Evolutionary conservation across 2,113 vertebrate genomes (phyloP), one percentile per base, ranked within the genome.

Genomic region (Poeciliopsis retropinna): DNA sequence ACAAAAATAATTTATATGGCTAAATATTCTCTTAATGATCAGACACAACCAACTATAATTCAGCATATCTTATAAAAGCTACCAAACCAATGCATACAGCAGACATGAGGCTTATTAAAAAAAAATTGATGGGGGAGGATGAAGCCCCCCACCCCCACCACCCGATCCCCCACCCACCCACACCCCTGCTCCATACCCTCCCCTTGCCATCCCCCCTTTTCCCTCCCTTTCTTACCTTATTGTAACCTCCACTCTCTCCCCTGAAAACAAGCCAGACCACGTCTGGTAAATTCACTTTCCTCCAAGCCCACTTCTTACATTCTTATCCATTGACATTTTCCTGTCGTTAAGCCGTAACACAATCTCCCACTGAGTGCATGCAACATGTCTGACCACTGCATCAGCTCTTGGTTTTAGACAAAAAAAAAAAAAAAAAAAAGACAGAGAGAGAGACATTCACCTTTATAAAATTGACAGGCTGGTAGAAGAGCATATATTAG

Each of bases 261-360:
- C 82, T 89, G 90, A 92, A 93, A 91, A 90, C 91, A 89, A 84
- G 92, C 94, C 94, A 94, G 88, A 93, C 94, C 94, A 93, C 91
- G 93, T 93, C 91, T 93, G 91, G 82, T 95, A 92, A 94, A 94
- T 83, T 91, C 91, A 88, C 92, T 94, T 90, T 87, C 92, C 92
- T 91, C 85, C 74, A 78, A 93, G 91, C 91, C 89, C 92, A 91
- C 87, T 87, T 89, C 86, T 85, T 88, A 82, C 91, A 94, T 93
- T 92, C 91, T 93, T 93, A 91, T 92, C 91, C 92, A 92, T 94
- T 94, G 92, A 95, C 93, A 94, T 94, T 93, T 94, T 93, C 93
- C 93, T 91, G 93, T 93, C 92, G 87, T 94, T 93, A 93, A 92
- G 88, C 87, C 60, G 93, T 92, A 95, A 94, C 89, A 89, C 80